Conservation (phyloP, 2,888 invertebrate genomes). For the Thymelicus lineola region DNA sequence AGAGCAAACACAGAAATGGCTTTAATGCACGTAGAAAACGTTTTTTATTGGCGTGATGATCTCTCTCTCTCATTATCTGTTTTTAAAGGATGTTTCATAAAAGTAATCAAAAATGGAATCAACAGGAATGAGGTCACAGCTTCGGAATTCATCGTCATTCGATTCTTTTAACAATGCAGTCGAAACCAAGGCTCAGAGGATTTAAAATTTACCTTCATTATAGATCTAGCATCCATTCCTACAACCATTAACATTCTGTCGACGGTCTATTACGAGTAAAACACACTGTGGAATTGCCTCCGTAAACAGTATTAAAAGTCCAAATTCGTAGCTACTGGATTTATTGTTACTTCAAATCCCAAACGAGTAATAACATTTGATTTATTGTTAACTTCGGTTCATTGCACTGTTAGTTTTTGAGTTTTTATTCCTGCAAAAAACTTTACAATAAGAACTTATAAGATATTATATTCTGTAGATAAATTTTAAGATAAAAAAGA, state of each 20-base stretch:
- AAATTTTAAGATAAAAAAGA: too few relatives aligned
- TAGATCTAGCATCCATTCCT: not conserved
- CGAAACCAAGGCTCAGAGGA: too few relatives aligned
- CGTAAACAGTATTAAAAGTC: conserved; percentile 26
- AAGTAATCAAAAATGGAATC: too few relatives aligned
- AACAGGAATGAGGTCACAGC: too few relatives aligned
- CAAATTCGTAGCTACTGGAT: conserved; percentile 21
- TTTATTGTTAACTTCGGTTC: conserved; percentile 5
- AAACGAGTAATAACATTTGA: conserved; percentile 4
- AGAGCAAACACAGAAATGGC: too few relatives aligned
- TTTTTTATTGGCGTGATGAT: too few relatives aligned
- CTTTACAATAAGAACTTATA: not conserved
- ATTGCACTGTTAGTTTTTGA: not conserved
- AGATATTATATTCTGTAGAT: not conserved
- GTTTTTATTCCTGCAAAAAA: conserved; percentile 15
- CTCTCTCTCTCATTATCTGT: too few relatives aligned
- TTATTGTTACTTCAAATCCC: conserved; percentile 23
- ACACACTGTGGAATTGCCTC: conserved; percentile 14
- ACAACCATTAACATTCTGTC: conserved; percentile 17
- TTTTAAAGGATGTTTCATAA: too few relatives aligned
- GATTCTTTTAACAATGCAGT: too few relatives aligned
- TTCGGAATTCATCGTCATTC: too few relatives aligned
- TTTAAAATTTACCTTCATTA: too few relatives aligned
- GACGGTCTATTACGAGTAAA: conserved; percentile 16
- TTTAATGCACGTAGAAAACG: too few relatives aligned